phyloP scores from a whole-genome alignment of 1,140 invertebrate genomes.

The Augochlora pura region DNA sequence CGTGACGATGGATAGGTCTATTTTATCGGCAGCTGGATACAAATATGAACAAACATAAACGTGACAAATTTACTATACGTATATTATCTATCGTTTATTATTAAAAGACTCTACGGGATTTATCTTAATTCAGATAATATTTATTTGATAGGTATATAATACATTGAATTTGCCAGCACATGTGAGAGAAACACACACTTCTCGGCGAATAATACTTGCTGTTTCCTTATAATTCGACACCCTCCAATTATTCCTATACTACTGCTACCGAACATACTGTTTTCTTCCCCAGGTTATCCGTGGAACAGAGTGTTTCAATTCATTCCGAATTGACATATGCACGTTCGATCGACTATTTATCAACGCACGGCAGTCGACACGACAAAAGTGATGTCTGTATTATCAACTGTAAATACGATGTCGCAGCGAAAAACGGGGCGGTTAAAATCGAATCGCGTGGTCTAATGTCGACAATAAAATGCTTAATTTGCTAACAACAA shows the following conservation, averaged over 20 bases:
- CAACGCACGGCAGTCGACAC: constrained; percentile 35
- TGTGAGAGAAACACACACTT: constrained; percentile 65
- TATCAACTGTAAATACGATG: constrained; percentile 22
- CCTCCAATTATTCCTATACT: constrained; percentile 52
- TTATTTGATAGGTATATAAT: constrained; percentile 68
- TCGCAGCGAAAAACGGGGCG: constrained; percentile 23
- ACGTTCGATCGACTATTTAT: constrained; percentile 28
- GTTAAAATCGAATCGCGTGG: constrained; percentile 21
- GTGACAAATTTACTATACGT: no score
- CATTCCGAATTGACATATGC: constrained; percentile 42
- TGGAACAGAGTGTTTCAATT: constrained; percentile 51
- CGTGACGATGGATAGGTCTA: no score
- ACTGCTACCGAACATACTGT: constrained; percentile 49
- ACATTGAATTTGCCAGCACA: constrained; percentile 68
- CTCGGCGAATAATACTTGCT: constrained; percentile 66
- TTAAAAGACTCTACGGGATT: background rate
- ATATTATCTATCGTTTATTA: no score
- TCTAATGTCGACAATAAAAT: constrained; percentile 31
- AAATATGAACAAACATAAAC: no score
- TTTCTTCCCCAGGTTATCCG: constrained; percentile 13
- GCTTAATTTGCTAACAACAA: no score
- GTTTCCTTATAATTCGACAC: constrained; percentile 43
- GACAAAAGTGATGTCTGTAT: constrained; percentile 31
- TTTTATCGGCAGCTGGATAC: no score
- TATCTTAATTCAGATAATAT: constrained; percentile 57